These are phyloP conservation scores for Theretra japonica DNA, from an alignment of 2,888 invertebrate genomes.

Conservation along the genomic window DNA sequence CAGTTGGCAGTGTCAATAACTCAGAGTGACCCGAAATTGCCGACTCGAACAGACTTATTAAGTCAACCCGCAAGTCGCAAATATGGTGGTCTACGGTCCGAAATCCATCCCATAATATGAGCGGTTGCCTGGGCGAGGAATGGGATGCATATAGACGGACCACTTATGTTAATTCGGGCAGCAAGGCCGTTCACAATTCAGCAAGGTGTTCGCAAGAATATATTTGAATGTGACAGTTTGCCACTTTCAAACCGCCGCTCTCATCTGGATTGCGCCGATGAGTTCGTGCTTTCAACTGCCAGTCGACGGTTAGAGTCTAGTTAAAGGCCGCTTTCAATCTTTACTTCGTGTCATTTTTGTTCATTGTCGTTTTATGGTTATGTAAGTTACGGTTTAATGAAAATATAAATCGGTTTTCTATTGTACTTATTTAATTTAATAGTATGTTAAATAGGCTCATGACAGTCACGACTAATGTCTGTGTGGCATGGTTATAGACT, in stretches of 20 bases:
- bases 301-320: slow-evolving; percentile 1
- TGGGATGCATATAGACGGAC: background rate
- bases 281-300: slow-evolving; percentile 20
- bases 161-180: background rate
- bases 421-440: too few relatives aligned
- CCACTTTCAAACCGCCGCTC: slow-evolving; percentile 15
- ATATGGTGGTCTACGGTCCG: background rate
- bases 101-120: background rate
- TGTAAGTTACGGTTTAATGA: too few relatives aligned
- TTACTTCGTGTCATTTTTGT: background rate
- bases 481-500: too few relatives aligned
- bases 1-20: background rate
- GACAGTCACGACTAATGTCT: too few relatives aligned
- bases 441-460: too few relatives aligned
- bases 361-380: slow-evolving; percentile 26
- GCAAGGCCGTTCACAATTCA: slow-evolving; percentile 6
- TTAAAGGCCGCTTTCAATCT: background rate
- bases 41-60: background rate
- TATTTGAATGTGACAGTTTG: slow-evolving; percentile 20
- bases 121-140: background rate
- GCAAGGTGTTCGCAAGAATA: slow-evolving; percentile 11
- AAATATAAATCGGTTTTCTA: too few relatives aligned
- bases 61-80: background rate
- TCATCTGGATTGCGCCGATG: slow-evolving; percentile 24
- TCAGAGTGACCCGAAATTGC: background rate